Conservation (phyloP, 2,113 vertebrate species). For the Lycaon pictus region DNA sequence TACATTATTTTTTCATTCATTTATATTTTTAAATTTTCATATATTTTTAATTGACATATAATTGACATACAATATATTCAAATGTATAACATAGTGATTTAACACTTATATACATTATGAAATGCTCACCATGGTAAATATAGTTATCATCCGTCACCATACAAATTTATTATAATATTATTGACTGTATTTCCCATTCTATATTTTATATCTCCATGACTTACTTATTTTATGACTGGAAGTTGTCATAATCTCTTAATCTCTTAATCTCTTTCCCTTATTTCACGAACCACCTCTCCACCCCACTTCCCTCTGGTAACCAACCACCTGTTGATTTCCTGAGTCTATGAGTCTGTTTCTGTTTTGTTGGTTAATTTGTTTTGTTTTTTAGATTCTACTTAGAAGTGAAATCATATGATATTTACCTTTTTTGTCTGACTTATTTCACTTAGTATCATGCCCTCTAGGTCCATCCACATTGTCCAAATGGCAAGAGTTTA, state of each 20-base stretch:
- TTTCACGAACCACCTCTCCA: neutral
- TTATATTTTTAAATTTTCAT: neutral
- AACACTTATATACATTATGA: neutral
- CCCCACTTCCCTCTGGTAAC: neutral
- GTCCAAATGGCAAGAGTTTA: neutral
- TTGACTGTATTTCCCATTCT: neutral
- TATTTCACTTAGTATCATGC: neutral
- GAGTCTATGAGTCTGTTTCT: neutral
- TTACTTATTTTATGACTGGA: neutral
- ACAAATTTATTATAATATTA: neutral
- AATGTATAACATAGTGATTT: neutral
- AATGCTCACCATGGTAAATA: neutral
- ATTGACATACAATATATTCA: neutral
- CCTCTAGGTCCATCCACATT: neutral
- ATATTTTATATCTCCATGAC: neutral
- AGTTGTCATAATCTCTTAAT: neutral
- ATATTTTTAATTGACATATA: neutral
- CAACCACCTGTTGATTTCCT: neutral
- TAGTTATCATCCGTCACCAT: neutral
- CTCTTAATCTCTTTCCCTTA: neutral
- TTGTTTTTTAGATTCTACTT: neutral
- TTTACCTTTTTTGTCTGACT: neutral
- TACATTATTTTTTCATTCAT: neutral
- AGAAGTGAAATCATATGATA: neutral
- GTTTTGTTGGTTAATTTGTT: neutral